Evolutionary conservation across 2,888 invertebrate species (phyloP).

Genomic region (Amblyteles armatorius): DNA sequence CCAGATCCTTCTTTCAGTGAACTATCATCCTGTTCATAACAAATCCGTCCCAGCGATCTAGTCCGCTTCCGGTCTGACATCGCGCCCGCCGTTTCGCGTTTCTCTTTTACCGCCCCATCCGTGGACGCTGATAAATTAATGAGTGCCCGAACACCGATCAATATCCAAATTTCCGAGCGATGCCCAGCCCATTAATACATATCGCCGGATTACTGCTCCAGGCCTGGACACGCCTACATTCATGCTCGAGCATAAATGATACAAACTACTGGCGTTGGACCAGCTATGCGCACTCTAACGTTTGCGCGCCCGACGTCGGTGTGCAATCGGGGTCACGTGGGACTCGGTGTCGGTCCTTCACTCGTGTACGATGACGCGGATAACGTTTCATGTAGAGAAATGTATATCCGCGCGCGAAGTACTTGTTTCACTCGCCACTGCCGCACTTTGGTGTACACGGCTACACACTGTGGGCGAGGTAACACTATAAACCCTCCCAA

Average conservation of each 20-base stretch:
- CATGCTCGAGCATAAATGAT: background rate
- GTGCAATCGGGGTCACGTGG: constrained; percentile 50
- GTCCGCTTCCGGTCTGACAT: background rate
- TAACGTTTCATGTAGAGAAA: constrained; percentile 21
- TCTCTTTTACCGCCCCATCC: background rate
- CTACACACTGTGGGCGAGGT: background rate
- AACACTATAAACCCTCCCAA: background rate
- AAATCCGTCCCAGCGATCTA: background rate
- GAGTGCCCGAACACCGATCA: constrained; percentile 21
- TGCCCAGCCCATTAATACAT: constrained; percentile 16
- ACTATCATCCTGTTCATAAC: background rate
- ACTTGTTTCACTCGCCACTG: constrained; percentile 26
- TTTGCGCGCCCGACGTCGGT: constrained; percentile 10
- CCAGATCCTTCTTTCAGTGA: no score
- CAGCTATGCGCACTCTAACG: background rate
- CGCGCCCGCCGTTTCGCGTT: background rate
- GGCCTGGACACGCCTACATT: background rate
- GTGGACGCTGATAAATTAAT: background rate
- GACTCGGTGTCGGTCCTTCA: constrained; percentile 42
- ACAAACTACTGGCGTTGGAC: constrained; percentile 7
- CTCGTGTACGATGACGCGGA: constrained; percentile 3
- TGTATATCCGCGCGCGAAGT: constrained; percentile 18
- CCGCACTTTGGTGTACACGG: background rate
- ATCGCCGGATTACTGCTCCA: background rate
- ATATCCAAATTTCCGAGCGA: constrained; percentile 46